Evolutionary conservation across 2,797 vertebrate genomes (phyloP), one percentile per base, ranked within the genome.

Genomic region (Enteromius afrohamiltoni): DNA sequence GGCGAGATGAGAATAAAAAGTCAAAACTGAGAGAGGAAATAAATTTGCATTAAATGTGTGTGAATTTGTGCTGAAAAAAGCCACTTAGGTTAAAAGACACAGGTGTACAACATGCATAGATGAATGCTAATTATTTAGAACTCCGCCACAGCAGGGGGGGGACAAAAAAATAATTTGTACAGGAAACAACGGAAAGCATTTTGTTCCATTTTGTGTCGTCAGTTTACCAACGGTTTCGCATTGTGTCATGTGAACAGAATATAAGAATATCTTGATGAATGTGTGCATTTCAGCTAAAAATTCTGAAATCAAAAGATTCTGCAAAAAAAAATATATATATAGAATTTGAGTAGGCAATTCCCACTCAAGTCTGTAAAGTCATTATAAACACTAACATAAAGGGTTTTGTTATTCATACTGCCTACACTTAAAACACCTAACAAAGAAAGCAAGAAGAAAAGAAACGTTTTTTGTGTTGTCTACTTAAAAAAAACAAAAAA

Each of bases 31-130:
- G 45, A 82, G 16, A 55, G 9, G 62, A 85, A 83, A 82, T 75
- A 23, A 8, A 87, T 85, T 85, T 78, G 84, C 82, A 86, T 86
- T 82, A 77, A 79, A 82, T 79, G 68, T 49, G 74, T 16, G 19
- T 68, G 58, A 80, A 8, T 73, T 81, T 49, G 40, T 51, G 58
- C 21, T 40, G 53, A 40, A 69, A 69, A 51, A 74, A 65, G 80
- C 45, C 31, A 53, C 31, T 65, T 10, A n/a, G 14, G 70, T 75
- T 75, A 37, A 11, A 81, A 64, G 86, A 83, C 79, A 73, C 62
- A 85, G 83, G 55, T 81, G 77, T 83, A 55, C 75, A 74, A 58
- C 55, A 67, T 34, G 60, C 77, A 86, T 70, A 70, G 77, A 29
- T 40, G 37, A 85, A 79, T 23, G 49, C 13, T 77, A 58, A 74